phyloP scores from a whole-genome alignment of 2,113 vertebrate genomes.

The Agelaius phoeniceus region DNA sequence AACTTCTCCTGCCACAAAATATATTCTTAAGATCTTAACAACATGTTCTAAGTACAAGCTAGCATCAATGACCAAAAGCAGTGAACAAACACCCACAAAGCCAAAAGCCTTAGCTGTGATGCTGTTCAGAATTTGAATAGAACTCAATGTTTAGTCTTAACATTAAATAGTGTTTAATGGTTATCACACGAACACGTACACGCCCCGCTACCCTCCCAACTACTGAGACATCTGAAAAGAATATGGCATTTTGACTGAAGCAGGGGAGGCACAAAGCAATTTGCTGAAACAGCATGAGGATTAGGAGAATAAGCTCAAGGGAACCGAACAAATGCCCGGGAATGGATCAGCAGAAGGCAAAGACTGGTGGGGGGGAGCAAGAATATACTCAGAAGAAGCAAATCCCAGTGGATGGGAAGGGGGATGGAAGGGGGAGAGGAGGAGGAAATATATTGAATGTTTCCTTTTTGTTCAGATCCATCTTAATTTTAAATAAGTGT shows the following conservation, averaged over 20 bases:
- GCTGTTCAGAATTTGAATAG: background rate
- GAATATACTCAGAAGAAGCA: slow-evolving; percentile 72
- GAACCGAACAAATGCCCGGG: slow-evolving; percentile 67
- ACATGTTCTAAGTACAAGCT: background rate
- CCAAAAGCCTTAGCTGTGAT: background rate
- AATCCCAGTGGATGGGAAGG: slow-evolving; percentile 60
- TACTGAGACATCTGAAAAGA: slow-evolving; percentile 44
- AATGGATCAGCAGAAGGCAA: slow-evolving; percentile 73
- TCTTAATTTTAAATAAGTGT: slow-evolving; percentile 8
- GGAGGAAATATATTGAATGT: slow-evolving; percentile 60
- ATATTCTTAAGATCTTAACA: background rate
- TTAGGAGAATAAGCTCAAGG: slow-evolving; percentile 73
- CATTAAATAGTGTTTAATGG: background rate
- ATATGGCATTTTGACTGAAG: slow-evolving; percentile 54
- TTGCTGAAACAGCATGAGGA: slow-evolving; percentile 68
- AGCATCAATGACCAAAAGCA: background rate
- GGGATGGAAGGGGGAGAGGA: background rate
- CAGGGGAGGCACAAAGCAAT: slow-evolving; percentile 69
- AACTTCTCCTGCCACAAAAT: background rate
- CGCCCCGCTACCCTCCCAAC: background rate
- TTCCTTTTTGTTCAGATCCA: slow-evolving; percentile 60
- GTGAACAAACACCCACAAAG: slow-evolving; percentile 13
- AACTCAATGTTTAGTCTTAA: background rate
- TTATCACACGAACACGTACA: slow-evolving; percentile 44
- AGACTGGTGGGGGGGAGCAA: slow-evolving; percentile 67